Percentiles rank a stretch among this genome's conserved stretches.
phyloP scores from a whole-genome alignment of 23 tunicate genomes.

The Diplosoma virens region DNA sequence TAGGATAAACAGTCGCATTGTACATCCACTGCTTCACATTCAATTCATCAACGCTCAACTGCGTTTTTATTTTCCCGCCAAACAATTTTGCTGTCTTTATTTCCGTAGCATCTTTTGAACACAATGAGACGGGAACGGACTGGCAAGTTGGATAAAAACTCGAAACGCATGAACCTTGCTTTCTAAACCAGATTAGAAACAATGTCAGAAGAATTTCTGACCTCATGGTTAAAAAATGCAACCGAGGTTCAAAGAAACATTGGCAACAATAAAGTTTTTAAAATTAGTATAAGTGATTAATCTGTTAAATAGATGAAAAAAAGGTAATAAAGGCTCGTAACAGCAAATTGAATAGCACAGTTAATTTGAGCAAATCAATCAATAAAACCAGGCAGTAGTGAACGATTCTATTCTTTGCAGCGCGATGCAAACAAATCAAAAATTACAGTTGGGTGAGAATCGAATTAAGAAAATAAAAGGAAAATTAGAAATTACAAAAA shows the following conservation, averaged over 20 bases:
- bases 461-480: background rate
- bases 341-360: no score
- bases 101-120: background rate
- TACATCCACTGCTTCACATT: constrained; percentile 41
- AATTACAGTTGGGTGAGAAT: no score
- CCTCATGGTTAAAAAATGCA: background rate
- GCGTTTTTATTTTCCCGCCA: background rate
- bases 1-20: constrained; percentile 67
- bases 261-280: background rate
- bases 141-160: background rate
- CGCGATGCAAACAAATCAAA: no score
- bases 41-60: background rate
- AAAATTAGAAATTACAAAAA: background rate
- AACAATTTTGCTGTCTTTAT: no score
- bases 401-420: no score
- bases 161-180: background rate
- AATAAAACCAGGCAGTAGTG: no score
- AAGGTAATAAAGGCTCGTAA: no score
- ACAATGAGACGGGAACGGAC: constrained; percentile 3
- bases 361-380: no score
- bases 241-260: background rate
- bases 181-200: background rate
- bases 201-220: no score
- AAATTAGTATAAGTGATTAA: background rate
- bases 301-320: no score